Evolutionary conservation across 2,797 vertebrate species (phyloP).

Genomic region (Chloroceryle amazona): DNA sequence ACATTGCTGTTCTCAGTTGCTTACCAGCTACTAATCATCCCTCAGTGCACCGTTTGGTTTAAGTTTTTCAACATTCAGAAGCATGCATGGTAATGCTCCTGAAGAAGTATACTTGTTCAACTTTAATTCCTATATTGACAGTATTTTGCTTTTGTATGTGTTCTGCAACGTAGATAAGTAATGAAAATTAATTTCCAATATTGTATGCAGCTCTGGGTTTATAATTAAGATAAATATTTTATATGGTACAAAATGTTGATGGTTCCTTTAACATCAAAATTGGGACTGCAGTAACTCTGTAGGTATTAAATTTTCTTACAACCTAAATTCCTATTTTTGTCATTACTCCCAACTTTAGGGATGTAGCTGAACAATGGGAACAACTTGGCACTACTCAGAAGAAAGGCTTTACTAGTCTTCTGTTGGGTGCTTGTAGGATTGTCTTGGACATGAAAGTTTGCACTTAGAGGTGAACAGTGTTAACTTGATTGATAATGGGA

Average conservation of each 20-base stretch:
- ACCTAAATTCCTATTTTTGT: neutral
- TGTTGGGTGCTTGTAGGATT: neutral
- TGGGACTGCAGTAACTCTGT: neutral
- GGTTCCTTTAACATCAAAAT: neutral
- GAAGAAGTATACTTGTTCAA: slow-evolving; percentile 54
- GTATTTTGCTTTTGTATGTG: neutral
- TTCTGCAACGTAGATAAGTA: neutral
- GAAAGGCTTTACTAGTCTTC: neutral
- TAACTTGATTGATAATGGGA: neutral
- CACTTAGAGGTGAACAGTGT: neutral
- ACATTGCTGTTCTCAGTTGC: slow-evolving; percentile 76
- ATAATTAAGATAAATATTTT: neutral
- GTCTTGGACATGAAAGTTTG: neutral
- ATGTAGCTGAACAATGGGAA: neutral
- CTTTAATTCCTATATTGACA: neutral
- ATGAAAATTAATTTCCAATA: slow-evolving; percentile 3
- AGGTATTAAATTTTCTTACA: neutral
- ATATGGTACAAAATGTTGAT: neutral
- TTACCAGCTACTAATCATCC: slow-evolving; percentile 68
- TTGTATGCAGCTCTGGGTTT: neutral
- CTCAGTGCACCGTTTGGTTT: slow-evolving; percentile 58
- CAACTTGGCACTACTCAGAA: neutral
- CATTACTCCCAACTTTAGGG: neutral
- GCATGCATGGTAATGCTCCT: slow-evolving; percentile 50
- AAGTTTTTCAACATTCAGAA: slow-evolving; percentile 72